Evolutionary conservation across 2,113 vertebrate species (phyloP).

Genomic region (Solea solea): DNA sequence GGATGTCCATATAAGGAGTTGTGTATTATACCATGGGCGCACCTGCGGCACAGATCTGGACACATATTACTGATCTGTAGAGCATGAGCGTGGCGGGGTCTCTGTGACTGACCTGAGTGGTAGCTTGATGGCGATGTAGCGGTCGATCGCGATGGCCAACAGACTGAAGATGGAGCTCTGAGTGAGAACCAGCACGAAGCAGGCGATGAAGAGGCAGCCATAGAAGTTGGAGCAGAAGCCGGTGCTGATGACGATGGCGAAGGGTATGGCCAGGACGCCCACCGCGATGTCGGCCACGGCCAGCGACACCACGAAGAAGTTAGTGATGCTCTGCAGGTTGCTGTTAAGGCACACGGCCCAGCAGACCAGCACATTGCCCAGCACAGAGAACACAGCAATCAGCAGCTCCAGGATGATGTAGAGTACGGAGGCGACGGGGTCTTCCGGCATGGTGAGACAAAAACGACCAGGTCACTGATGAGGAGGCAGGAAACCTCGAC

Average conservation of each 20-base stretch:
- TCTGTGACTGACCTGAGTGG: constrained; percentile 89
- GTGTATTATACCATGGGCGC: too few species aligned
- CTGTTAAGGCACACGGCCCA: constrained; percentile 95
- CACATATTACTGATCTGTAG: too few species aligned
- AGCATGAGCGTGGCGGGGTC: not conserved
- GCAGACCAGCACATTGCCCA: constrained; percentile 96
- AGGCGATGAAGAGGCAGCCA: constrained; percentile 95
- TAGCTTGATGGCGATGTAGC: constrained; percentile 94
- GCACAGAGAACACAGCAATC: constrained; percentile 89
- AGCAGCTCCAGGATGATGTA: constrained; percentile 92
- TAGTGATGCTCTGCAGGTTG: constrained; percentile 96
- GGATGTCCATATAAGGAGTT: too few species aligned
- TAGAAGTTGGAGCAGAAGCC: constrained; percentile 96
- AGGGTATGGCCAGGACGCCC: constrained; percentile 94
- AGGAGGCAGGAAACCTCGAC: constrained; percentile 75
- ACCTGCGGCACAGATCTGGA: too few species aligned
- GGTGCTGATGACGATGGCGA: constrained; percentile 93
- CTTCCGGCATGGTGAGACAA: constrained; percentile 82
- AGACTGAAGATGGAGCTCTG: constrained; percentile 99
- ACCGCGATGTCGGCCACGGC: constrained; percentile 95
- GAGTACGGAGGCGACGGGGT: constrained; percentile 54
- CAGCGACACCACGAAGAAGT: constrained; percentile 95
- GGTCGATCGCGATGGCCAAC: constrained; percentile 94
- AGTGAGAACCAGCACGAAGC: constrained; percentile 94
- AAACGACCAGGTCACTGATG: constrained; percentile 57